Percentiles rank a stretch among this genome's conserved stretches.
phyloP scores from a whole-genome alignment of 2,888 invertebrate genomes.

The Ceratothoa steindachneri region DNA sequence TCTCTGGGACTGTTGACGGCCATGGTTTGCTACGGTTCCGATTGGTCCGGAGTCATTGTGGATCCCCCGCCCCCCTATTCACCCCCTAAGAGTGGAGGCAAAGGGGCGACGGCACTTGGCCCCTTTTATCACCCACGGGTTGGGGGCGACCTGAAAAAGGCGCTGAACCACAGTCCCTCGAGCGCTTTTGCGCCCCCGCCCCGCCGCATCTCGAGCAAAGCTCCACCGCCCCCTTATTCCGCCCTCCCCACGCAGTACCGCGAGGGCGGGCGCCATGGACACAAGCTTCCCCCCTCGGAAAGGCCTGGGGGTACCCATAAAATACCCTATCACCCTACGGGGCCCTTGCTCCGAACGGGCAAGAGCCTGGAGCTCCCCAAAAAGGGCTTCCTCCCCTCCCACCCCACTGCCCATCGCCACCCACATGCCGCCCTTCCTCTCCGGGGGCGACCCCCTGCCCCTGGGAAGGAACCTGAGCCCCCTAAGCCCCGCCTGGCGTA shows the following conservation, averaged over 20 bases:
- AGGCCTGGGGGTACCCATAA: background rate
- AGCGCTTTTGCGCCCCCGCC: slow-evolving; percentile 39
- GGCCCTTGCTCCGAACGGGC: slow-evolving; percentile 30
- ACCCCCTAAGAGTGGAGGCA: slow-evolving; percentile 11
- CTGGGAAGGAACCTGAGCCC: too few species aligned
- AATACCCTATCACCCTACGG: slow-evolving; percentile 26
- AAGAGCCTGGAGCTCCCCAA: slow-evolving; percentile 34
- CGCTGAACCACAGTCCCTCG: slow-evolving; percentile 44
- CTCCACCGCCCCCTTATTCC: background rate
- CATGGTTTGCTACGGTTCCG: background rate
- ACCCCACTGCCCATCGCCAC: slow-evolving; percentile 8
- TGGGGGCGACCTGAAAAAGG: slow-evolving; percentile 5
- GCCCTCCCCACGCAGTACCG: background rate
- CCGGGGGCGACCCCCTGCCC: too few species aligned
- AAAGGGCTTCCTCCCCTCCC: slow-evolving; percentile 12
- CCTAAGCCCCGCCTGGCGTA: slow-evolving; percentile 15
- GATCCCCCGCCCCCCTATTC: slow-evolving; percentile 40
- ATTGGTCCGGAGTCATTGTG: background rate
- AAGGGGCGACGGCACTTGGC: background rate
- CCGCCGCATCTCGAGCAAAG: background rate
- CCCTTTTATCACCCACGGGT: background rate
- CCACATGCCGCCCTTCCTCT: slow-evolving; percentile 26
- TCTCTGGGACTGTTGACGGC: too few species aligned
- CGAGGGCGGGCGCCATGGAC: slow-evolving; percentile 5
- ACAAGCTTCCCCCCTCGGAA: background rate